Evolutionary conservation across 2,113 vertebrate genomes (phyloP).

Genomic region (Mesoclemmys tuberculata): DNA sequence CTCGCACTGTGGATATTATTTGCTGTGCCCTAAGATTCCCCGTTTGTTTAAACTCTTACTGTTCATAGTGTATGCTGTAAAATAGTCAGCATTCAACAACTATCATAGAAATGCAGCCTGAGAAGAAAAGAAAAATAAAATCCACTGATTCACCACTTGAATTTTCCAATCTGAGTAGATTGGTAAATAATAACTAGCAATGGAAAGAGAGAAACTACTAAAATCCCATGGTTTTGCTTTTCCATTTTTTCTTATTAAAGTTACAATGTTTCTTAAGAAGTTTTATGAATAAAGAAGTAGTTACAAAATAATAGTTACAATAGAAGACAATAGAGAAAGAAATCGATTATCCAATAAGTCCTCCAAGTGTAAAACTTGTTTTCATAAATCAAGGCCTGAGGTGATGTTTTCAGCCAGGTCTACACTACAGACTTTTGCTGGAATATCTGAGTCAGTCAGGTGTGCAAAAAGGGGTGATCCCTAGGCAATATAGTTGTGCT

Average conservation of each 20-base stretch:
- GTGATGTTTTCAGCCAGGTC: not conserved
- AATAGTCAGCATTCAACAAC: not conserved
- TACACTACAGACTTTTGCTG: not conserved
- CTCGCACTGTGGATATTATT: not conserved
- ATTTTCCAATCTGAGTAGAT: not conserved
- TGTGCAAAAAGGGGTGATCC: not conserved
- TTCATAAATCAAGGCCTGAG: not conserved
- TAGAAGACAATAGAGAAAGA: not conserved
- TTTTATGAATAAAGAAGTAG: not conserved
- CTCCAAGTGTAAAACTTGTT: not conserved
- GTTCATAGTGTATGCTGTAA: not conserved
- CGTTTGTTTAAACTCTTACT: not conserved
- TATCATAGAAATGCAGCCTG: not conserved
- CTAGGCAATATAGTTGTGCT: not conserved
- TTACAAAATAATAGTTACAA: not conserved
- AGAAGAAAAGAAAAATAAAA: not conserved
- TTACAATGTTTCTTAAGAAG: not conserved
- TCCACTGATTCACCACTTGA: not conserved
- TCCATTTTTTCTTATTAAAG: no score
- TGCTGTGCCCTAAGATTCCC: not conserved
- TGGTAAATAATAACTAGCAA: not conserved
- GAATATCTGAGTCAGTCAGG: not conserved
- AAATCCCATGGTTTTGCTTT: not conserved
- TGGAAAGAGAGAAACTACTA: not conserved
- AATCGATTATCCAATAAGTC: not conserved